Percentiles rank a stretch among this genome's conserved stretches.
Conservation (phyloP, 53 echinoderm and acorn worm genomes). For the Stichopus horrens region DNA sequence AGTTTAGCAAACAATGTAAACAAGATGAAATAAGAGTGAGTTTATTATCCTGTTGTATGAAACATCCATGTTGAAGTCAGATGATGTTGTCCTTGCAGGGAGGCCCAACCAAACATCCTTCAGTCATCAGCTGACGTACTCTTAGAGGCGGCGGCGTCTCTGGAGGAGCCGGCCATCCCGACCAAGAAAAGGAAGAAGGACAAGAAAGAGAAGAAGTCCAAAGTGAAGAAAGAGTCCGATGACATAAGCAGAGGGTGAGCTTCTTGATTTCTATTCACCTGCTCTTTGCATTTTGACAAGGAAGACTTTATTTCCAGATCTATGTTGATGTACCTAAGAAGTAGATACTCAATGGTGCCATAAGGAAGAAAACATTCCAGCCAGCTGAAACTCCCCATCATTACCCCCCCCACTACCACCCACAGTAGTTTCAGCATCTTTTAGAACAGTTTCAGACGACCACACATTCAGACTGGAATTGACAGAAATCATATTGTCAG, state of each 20-base stretch:
- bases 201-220: slow-evolving; percentile 60
- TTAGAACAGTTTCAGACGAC: too few species aligned
- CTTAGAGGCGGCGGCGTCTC: slow-evolving; percentile 81
- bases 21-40: too few species aligned
- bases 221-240: slow-evolving; percentile 38
- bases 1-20: too few species aligned
- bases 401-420: too few species aligned
- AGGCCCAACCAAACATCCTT: slow-evolving; percentile 44
- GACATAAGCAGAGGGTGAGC: slow-evolving; percentile 28
- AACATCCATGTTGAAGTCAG: too few species aligned
- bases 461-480: too few species aligned
- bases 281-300: too few species aligned
- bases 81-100: not conserved
- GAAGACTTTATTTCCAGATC: not conserved
- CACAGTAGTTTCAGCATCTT: too few species aligned
- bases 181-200: slow-evolving; percentile 86
- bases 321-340: not conserved
- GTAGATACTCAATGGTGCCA: not conserved
- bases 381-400: too few species aligned
- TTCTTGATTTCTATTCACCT: not conserved
- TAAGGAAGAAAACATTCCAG: too few species aligned
- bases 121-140: slow-evolving; percentile 80
- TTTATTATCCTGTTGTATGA: too few species aligned
- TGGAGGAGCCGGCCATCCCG: slow-evolving; percentile 64
- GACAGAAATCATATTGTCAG: too few species aligned